phyloP scores from a whole-genome alignment of 2,797 vertebrate genomes.

The Vespertilio murinus region DNA sequence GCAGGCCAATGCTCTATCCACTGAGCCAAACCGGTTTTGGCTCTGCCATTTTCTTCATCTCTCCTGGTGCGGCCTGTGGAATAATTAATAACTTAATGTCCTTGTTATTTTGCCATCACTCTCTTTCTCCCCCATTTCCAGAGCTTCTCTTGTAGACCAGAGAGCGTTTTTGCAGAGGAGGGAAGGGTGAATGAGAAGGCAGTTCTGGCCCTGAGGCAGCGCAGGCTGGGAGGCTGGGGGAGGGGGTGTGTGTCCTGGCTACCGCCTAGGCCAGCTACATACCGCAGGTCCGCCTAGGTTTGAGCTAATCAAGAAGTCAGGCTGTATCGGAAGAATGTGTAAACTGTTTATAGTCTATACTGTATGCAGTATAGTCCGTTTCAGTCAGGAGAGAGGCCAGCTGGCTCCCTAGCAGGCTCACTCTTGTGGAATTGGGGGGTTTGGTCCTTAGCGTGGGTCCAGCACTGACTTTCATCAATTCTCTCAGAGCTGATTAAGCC shows the following conservation, averaged over 20 bases:
- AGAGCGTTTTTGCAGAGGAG: not conserved
- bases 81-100: not conserved
- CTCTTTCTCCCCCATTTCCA: not conserved
- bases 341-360: not conserved
- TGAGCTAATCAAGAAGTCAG: not conserved
- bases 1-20: too few species aligned
- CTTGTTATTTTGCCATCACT: not conserved
- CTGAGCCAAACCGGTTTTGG: too few species aligned
- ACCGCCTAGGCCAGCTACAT: not conserved
- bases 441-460: not conserved
- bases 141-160: not conserved
- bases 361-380: not conserved
- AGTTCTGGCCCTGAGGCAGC: not conserved
- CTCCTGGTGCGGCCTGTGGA: not conserved
- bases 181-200: not conserved
- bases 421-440: not conserved
- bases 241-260: not conserved
- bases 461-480: not conserved
- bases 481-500: not conserved
- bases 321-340: not conserved
- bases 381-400: not conserved
- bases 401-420: not conserved
- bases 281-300: not conserved
- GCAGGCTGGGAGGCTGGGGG: not conserved
- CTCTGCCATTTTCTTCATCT: not conserved